A percentile compares a stretch with the other conserved stretches of the same genome.
phyloP scores from a whole-genome alignment of 2,888 invertebrate species.

The Erebia ligea region DNA sequence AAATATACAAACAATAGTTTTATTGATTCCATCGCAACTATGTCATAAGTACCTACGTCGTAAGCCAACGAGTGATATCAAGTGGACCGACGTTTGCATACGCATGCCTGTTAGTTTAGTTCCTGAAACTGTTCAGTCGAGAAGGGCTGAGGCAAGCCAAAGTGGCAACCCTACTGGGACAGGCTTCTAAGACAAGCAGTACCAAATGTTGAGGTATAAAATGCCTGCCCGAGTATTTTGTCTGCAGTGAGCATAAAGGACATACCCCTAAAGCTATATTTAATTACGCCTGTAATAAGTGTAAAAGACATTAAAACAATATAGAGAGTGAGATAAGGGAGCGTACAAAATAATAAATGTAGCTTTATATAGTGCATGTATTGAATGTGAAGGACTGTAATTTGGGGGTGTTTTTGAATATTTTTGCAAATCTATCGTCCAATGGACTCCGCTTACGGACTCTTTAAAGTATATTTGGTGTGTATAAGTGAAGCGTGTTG shows the following conservation, averaged over 20 bases:
- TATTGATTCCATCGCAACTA: conserved; percentile 71
- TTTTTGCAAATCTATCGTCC: conserved; percentile 29
- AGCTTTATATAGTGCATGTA: conserved; percentile 27
- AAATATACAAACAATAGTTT: conserved; percentile 74
- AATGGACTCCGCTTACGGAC: conserved; percentile 39
- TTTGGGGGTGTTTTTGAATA: conserved; percentile 29
- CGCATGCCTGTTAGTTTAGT: conserved; percentile 22
- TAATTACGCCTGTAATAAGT: conserved; percentile 18
- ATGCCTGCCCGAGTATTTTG: background rate
- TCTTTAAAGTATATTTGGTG: conserved; percentile 29
- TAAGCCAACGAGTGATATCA: conserved; percentile 63
- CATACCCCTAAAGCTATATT: conserved; percentile 21
- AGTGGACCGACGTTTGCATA: conserved; percentile 57
- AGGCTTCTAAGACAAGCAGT: background rate
- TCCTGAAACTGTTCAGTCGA: conserved; percentile 11
- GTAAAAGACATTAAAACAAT: conserved; percentile 24
- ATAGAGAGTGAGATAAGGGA: conserved; percentile 16
- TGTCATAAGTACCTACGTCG: conserved; percentile 69
- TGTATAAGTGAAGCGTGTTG: conserved; percentile 42
- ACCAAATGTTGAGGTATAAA: background rate
- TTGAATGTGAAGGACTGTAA: conserved; percentile 23
- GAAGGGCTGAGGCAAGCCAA: background rate
- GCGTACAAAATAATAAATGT: conserved; percentile 25
- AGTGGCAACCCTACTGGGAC: background rate
- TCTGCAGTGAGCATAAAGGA: background rate